Conservation (phyloP, 2,797 vertebrate species). For the Babyrousa celebensis region DNA sequence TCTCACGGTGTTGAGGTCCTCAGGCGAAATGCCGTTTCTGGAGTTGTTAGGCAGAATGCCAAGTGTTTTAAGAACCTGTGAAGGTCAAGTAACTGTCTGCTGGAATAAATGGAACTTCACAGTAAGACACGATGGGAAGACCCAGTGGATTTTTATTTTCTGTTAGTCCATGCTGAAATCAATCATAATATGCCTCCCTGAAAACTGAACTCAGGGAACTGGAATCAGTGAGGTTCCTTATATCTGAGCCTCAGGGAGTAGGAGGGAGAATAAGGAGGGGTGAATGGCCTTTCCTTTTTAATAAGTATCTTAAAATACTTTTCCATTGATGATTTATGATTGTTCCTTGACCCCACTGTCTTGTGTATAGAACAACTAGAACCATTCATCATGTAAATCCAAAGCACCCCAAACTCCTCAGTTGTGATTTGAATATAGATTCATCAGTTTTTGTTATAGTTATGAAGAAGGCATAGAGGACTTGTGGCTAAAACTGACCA, state of each 20-base stretch:
- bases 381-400: neutral
- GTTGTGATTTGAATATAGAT: neutral
- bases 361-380: neutral
- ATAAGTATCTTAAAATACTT: conserved; percentile 29
- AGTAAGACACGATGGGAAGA: neutral
- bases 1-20: neutral
- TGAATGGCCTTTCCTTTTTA: conserved; percentile 12
- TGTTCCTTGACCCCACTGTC: neutral
- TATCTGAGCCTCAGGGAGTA: neutral
- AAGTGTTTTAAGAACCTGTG: neutral
- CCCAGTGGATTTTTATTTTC: neutral
- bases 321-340: neutral
- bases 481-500: neutral
- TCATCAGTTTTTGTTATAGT: neutral
- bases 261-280: neutral
- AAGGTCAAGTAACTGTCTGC: neutral
- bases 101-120: neutral
- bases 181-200: neutral
- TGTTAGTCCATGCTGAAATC: neutral
- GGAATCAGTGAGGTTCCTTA: conserved; percentile 11
- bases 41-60: neutral
- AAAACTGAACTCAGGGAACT: neutral
- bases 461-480: neutral
- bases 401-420: neutral
- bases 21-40: neutral